Conservation (phyloP, 1,140 invertebrate species). For the Camponotus pennsylvanicus region DNA sequence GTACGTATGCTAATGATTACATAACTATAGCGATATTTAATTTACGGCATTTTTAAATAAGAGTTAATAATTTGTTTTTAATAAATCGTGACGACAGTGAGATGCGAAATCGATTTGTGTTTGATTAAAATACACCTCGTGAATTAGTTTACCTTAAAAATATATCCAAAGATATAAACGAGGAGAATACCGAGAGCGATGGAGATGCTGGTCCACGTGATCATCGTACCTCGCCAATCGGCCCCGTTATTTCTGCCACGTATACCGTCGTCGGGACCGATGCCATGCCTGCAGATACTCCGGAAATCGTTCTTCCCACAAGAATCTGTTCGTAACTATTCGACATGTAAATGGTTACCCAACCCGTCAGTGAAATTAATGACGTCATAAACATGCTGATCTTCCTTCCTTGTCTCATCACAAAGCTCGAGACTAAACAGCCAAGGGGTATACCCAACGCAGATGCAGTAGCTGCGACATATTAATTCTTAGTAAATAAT, state of each 20-base stretch:
- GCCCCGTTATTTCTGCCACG: constrained; percentile 87
- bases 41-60: background rate
- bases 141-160: constrained; percentile 84
- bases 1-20: background rate
- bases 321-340: constrained; percentile 82
- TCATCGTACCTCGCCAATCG: constrained; percentile 87
- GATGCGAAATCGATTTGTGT: too few species aligned
- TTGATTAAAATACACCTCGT: background rate
- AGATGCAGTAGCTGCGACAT: constrained; percentile 84
- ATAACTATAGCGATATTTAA: constrained; percentile 24
- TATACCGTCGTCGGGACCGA: constrained; percentile 89
- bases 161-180: constrained; percentile 88
- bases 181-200: constrained; percentile 88
- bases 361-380: constrained; percentile 86
- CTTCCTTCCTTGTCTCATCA: constrained; percentile 84
- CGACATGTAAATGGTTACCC: constrained; percentile 88
- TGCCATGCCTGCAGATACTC: constrained; percentile 88
- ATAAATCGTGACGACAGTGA: too few species aligned
- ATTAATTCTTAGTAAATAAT: background rate
- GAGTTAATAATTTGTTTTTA: too few species aligned
- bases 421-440: constrained; percentile 84
- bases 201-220: constrained; percentile 88
- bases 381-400: constrained; percentile 83
- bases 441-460: constrained; percentile 85
- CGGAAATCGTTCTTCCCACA: constrained; percentile 84